Evolutionary conservation across 2,888 invertebrate species (phyloP).

Genomic region (Deilephila elpenor): DNA sequence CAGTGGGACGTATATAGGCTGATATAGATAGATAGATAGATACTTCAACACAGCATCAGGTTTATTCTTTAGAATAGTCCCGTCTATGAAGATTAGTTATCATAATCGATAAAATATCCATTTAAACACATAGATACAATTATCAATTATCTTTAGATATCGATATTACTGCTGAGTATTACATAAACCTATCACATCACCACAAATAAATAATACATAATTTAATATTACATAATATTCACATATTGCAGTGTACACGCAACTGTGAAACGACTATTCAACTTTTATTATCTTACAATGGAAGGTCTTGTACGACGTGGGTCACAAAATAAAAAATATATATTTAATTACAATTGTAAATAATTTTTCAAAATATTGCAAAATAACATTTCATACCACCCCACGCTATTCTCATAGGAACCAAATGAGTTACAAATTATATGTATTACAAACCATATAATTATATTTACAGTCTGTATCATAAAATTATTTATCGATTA

Average conservation of each 20-base stretch:
- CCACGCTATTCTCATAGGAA: constrained; percentile 65
- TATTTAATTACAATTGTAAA: constrained; percentile 43
- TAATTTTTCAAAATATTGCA: constrained; percentile 57
- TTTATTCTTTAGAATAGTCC: constrained; percentile 23
- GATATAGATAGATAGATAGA: too few species aligned
- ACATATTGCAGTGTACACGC: constrained; percentile 20
- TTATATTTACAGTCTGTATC: constrained; percentile 27
- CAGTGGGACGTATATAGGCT: too few species aligned
- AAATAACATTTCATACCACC: constrained; percentile 50
- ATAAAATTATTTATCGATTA: constrained; percentile 10
- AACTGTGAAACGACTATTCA: constrained; percentile 39
- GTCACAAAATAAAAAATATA: constrained; percentile 45
- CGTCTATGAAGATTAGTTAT: constrained; percentile 11
- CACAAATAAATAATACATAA: background rate
- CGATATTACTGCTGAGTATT: too few species aligned
- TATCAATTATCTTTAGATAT: too few species aligned
- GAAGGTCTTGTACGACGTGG: constrained; percentile 64
- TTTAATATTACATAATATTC: background rate
- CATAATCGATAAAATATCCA: background rate
- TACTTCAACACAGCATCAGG: constrained; percentile 7
- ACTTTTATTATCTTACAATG: constrained; percentile 59
- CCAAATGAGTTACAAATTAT: constrained; percentile 60
- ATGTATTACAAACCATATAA: constrained; percentile 42
- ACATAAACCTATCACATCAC: background rate
- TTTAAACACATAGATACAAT: too few species aligned